These are phyloP conservation scores for Myioborus melanocephalus DNA, from an alignment of 2,797 vertebrate genomes.

Conservation along the genomic window DNA sequence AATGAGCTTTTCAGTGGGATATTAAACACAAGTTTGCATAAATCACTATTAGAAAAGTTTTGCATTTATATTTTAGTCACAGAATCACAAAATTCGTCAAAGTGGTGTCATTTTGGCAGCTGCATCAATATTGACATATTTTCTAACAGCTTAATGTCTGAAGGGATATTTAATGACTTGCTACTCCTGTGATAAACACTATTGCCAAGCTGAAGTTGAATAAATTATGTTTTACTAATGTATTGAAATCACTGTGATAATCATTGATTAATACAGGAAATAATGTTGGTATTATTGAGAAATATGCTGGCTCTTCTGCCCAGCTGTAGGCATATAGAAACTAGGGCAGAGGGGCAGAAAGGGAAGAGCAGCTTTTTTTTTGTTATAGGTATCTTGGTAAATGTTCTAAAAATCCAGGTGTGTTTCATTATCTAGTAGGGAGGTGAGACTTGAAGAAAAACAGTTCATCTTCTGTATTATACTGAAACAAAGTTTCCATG, in stretches of 20 bases:
- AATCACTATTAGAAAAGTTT: neutral
- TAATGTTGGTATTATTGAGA: neutral
- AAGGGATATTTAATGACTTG: neutral
- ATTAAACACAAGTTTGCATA: conserved; percentile 17
- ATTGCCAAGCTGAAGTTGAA: neutral
- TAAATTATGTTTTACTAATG: neutral
- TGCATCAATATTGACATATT: conserved; percentile 1
- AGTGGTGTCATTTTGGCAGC: conserved; percentile 3
- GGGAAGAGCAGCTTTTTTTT: neutral
- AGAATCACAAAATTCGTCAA: neutral
- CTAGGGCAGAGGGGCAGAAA: neutral
- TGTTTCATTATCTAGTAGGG: neutral
- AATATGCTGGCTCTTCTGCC: neutral
- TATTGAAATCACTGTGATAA: neutral
- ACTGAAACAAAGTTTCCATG: neutral
- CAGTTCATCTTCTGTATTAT: neutral
- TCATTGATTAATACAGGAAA: neutral
- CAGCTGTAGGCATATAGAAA: neutral
- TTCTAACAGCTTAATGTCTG: neutral
- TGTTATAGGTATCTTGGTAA: neutral
- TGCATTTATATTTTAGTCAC: neutral
- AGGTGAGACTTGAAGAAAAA: neutral
- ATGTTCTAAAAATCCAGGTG: neutral
- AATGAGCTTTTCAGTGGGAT: neutral
- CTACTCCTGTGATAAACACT: neutral